Conservation (phyloP, 2,797 vertebrate species). For the Limosa lapponica region DNA sequence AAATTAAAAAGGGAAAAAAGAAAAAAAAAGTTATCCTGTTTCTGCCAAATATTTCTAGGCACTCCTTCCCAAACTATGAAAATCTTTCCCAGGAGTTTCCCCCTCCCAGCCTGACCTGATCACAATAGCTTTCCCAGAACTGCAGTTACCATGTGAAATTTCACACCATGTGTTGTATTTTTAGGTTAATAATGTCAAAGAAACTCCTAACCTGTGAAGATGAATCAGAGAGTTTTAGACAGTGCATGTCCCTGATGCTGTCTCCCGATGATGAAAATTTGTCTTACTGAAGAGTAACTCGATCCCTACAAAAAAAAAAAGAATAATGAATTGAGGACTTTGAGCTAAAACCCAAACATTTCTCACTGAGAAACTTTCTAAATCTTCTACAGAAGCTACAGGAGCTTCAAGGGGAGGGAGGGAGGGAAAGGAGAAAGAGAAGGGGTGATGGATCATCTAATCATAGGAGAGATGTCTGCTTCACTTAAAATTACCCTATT, state of each 20-base stretch:
- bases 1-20: rapidly evolving
- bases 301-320: rapidly evolving
- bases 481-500: neutral
- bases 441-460: neutral
- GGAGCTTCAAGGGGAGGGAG: neutral
- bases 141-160: neutral
- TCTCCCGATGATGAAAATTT: neutral
- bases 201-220: neutral
- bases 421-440: neutral
- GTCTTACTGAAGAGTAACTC: neutral
- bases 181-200: neutral
- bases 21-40: neutral
- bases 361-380: neutral
- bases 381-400: neutral
- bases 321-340: neutral
- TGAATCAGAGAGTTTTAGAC: neutral
- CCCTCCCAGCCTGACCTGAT: rapidly evolving
- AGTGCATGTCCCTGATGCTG: neutral
- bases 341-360: neutral
- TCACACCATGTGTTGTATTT: rapidly evolving
- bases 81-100: neutral
- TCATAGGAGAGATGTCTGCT: neutral
- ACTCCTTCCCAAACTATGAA: neutral
- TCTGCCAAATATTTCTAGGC: neutral
- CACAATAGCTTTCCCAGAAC: rapidly evolving